Conservation (phyloP, 2,113 vertebrate species). For the Uropsilus gracilis region DNA sequence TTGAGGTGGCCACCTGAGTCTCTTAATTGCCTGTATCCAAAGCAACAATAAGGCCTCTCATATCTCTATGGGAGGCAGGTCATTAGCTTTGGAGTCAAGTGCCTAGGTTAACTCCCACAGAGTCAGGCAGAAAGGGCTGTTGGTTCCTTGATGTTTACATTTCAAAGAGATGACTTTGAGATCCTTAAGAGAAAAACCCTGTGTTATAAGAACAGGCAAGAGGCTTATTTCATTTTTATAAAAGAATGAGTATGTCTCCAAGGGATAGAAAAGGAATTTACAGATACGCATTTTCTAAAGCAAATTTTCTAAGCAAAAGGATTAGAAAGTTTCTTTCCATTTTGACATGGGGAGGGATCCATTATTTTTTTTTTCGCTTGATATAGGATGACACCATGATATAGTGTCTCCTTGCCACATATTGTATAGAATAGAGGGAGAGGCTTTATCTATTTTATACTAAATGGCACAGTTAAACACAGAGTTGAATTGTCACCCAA, state of each 20-base stretch:
- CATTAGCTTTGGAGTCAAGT: neutral
- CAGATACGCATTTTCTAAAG: neutral
- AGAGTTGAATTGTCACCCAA: neutral
- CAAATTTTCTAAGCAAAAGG: neutral
- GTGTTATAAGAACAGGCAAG: neutral
- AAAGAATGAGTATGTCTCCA: neutral
- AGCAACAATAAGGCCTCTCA: neutral
- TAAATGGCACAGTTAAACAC: fast-evolving
- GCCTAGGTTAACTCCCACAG: neutral
- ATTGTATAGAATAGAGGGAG: neutral
- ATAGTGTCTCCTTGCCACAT: neutral
- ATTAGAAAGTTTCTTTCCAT: neutral
- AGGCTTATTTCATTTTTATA: neutral
- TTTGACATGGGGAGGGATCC: neutral
- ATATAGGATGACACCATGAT: neutral
- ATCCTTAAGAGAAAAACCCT: neutral
- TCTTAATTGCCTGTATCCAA: neutral
- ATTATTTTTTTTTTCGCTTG: neutral
- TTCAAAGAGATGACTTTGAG: neutral
- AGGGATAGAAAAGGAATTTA: neutral
- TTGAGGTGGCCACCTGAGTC: neutral
- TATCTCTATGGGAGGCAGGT: neutral
- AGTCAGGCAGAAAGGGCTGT: neutral
- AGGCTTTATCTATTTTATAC: neutral
- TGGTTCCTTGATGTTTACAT: neutral